Percentiles rank a stretch among this genome's conserved stretches.
Conservation (phyloP, 2,113 vertebrate genomes). For the Phoxinus phoxinus region DNA sequence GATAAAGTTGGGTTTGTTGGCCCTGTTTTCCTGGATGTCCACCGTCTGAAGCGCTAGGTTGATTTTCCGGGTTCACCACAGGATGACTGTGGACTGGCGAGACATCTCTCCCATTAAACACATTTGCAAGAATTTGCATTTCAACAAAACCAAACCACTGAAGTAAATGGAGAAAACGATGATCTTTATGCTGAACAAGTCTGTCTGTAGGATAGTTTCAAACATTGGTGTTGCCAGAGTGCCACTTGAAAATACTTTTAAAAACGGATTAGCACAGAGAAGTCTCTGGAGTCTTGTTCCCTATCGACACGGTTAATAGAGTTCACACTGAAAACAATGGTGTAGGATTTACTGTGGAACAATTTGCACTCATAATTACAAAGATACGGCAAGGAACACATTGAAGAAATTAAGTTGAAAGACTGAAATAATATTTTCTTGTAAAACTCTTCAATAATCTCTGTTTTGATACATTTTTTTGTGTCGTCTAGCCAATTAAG, state of each 20-base stretch:
- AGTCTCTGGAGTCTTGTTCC: neutral
- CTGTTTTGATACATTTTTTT: too few species aligned
- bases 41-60: neutral
- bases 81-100: neutral
- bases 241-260: neutral
- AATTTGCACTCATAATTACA: too few species aligned
- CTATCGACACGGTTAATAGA: neutral
- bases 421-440: too few species aligned
- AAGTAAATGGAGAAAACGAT: neutral
- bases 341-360: neutral
- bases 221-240: neutral
- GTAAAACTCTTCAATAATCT: too few species aligned
- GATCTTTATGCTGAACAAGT: neutral
- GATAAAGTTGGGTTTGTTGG: slow-evolving; percentile 12
- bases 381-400: too few species aligned
- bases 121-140: neutral
- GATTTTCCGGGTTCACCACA: neutral
- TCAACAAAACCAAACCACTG: neutral
- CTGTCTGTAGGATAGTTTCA: too few species aligned
- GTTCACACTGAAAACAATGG: neutral
- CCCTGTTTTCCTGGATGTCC: neutral
- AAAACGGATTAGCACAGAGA: neutral
- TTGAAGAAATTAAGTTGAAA: too few species aligned
- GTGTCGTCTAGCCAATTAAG: too few species aligned
- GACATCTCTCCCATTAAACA: neutral